Evolutionary conservation across 2,888 invertebrate genomes (phyloP), one percentile per base, ranked within the genome.

Genomic region (Acanthoscelides obtectus): DNA sequence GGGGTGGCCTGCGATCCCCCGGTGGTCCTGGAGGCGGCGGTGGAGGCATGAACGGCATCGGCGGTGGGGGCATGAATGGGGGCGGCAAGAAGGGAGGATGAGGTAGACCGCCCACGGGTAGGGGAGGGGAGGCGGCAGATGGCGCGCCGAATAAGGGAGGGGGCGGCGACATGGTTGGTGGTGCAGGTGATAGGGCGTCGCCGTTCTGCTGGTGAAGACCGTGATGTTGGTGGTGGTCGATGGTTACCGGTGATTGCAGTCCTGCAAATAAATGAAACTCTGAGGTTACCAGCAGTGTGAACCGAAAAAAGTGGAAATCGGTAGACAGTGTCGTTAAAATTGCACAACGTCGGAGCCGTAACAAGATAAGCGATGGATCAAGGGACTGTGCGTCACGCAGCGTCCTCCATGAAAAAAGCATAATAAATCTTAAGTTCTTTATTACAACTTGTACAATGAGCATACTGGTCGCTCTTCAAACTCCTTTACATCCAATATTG

Each of bases 31-130:
- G 79, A 17, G 85, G 84, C 0, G 82, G 83, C 20, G 88, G 87
- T 22, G 88, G 84, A 2, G 83, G 84, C 68, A 79, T 77, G 21
- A 86, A 66, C 83, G 85, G 76, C 12, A 79, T 75, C 69, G 87
- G 87, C 69, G 88, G 89, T 70, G 89, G 89, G 71, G 89, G 90
- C 80, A 90, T 89, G 73, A 90, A 91, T n/a, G 90, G 90, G 73
- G 92, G 88, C 64, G 89, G 90, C 71, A 90, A 89, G 78, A 90
- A 87, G 74, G 91, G 88, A 73, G 88, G 89, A 81, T 89, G 86
- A 17, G 66, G 66, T 12, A 66, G 22, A 21, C 20, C 20, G 6
- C 21, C 22, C 72, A 87, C 88, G 64, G 88, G 87, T 74, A 87
- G 86, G 66, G 86, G 88, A 68, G 85, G 83, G 72, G 83, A 84